Conservation (phyloP, 2,888 invertebrate genomes). For the Elaeidobius kamerunicus region DNA sequence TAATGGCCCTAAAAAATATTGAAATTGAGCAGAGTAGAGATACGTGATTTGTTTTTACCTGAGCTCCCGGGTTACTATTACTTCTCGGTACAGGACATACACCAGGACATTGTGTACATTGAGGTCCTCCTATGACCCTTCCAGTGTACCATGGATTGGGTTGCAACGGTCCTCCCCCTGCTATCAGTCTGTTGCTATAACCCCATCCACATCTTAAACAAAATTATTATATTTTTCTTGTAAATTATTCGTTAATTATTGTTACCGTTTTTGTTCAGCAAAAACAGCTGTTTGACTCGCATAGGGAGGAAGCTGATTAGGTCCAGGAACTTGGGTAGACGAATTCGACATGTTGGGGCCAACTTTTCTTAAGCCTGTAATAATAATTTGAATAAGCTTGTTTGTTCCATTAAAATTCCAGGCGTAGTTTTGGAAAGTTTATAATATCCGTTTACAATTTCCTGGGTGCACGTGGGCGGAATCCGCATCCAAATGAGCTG, state of each 20-base stretch:
- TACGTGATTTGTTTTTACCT: slow-evolving; percentile 5
- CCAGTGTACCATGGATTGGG: slow-evolving; percentile 47
- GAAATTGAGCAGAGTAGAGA: too few species aligned
- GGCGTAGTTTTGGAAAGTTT: too few species aligned
- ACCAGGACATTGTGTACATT: slow-evolving; percentile 50
- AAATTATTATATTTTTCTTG: background rate
- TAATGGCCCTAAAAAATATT: slow-evolving; percentile 20
- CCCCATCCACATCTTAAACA: slow-evolving; percentile 47
- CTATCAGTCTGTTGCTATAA: slow-evolving; percentile 48
- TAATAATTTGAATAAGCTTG: too few species aligned
- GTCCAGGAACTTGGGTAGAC: slow-evolving; percentile 40
- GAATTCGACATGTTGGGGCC: slow-evolving; percentile 39
- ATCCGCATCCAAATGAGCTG: too few species aligned
- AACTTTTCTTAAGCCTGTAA: slow-evolving; percentile 46
- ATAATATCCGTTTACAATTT: too few species aligned
- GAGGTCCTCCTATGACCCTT: slow-evolving; percentile 44
- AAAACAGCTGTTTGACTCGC: slow-evolving; percentile 51
- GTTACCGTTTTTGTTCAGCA: slow-evolving; percentile 49
- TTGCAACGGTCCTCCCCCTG: slow-evolving; percentile 36
- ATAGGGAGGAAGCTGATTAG: slow-evolving; percentile 35
- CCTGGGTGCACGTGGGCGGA: too few species aligned
- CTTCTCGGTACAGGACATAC: slow-evolving; percentile 49
- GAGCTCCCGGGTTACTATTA: slow-evolving; percentile 46
- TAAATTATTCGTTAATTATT: background rate
- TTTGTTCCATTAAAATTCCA: too few species aligned